Evolutionary conservation across 1,140 invertebrate species (phyloP).

Genomic region (Trissolcus basalis): DNA sequence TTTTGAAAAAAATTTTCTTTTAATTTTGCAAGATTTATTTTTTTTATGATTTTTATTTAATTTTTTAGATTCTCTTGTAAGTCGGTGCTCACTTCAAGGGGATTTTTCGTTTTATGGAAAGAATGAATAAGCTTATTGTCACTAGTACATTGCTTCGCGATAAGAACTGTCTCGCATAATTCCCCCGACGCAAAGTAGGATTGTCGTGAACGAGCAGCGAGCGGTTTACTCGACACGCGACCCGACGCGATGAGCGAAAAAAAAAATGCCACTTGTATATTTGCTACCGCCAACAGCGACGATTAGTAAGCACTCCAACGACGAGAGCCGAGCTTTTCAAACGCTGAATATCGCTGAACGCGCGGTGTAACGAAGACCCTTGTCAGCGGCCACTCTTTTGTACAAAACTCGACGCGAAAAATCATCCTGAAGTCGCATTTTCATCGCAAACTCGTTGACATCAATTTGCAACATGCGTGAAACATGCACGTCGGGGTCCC

Average conservation of each 20-base stretch:
- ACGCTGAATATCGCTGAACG: constrained; percentile 41
- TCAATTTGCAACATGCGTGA: background rate
- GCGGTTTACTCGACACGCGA: constrained; percentile 48
- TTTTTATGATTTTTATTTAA: no score
- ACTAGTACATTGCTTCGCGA: constrained; percentile 31
- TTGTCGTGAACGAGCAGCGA: constrained; percentile 35
- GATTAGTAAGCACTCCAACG: constrained; percentile 64
- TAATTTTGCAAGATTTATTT: no score
- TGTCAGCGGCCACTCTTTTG: constrained; percentile 16
- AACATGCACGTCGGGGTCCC: background rate
- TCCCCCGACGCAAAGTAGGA: constrained; percentile 26
- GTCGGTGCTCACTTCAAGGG: constrained; percentile 25
- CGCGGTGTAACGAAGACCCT: constrained; percentile 28
- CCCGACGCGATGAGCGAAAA: constrained; percentile 49
- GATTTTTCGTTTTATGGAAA: constrained; percentile 19
- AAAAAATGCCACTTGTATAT: constrained; percentile 43
- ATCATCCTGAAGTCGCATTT: background rate
- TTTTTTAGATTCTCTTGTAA: background rate
- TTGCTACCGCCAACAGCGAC: constrained; percentile 44
- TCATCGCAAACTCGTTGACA: constrained; percentile 4
- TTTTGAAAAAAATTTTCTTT: no score
- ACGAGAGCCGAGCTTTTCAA: constrained; percentile 55
- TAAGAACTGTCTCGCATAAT: constrained; percentile 43
- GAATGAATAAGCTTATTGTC: constrained; percentile 42
- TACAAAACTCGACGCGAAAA: no score